phyloP scores from a whole-genome alignment of 1,140 invertebrate genomes.

The Rhopalosiphum padi region DNA sequence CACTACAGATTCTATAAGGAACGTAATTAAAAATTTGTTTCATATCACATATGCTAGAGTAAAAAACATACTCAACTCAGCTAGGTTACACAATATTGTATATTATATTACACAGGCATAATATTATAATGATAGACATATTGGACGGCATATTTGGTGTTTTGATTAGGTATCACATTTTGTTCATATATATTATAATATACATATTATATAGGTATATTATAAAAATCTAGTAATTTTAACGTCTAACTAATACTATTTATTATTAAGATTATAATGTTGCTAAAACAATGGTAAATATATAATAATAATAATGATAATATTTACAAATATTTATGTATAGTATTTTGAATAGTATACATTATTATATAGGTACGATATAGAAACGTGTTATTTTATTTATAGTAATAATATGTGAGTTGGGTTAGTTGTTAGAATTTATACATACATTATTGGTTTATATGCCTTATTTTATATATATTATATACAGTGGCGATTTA shows the following conservation, averaged over 20 bases:
- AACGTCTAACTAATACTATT: background rate
- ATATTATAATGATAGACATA: constrained; percentile 27
- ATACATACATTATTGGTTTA: background rate
- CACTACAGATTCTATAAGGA: background rate
- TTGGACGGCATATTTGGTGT: constrained; percentile 18
- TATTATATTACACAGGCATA: constrained; percentile 5
- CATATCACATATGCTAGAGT: background rate
- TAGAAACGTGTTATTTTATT: background rate
- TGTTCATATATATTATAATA: background rate
- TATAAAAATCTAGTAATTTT: background rate
- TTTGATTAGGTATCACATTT: constrained; percentile 55
- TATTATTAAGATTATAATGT: background rate
- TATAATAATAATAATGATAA: background rate
- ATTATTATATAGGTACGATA: background rate
- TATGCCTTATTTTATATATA: background rate
- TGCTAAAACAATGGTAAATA: constrained; percentile 24
- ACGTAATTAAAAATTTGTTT: background rate
- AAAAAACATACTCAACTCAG: background rate
- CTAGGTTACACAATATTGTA: background rate
- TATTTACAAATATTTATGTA: background rate
- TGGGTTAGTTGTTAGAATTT: background rate
- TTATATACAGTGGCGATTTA: background rate
- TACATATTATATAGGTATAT: background rate
- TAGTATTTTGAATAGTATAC: background rate
- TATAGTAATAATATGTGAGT: background rate